Conservation (phyloP, 2,797 vertebrate genomes). For the Micropoecilia bifurca region DNA sequence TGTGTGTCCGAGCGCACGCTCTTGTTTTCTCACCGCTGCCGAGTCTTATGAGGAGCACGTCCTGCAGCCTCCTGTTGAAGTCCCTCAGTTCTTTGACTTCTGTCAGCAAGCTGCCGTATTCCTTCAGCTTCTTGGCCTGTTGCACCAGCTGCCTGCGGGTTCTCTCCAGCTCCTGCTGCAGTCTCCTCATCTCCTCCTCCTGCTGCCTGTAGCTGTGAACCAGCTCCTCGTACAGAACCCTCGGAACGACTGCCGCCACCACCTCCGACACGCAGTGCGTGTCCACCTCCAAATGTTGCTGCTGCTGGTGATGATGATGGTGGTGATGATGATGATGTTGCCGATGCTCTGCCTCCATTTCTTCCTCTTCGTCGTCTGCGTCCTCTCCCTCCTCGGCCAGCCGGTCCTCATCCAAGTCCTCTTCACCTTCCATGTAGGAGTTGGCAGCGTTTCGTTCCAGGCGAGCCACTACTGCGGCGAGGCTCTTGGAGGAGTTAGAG, state of each 20-base stretch:
- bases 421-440: constrained; percentile 87
- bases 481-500: constrained; percentile 90
- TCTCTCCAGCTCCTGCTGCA: constrained; percentile 97
- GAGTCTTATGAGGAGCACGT: constrained; percentile 95
- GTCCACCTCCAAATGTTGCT: constrained; percentile 80
- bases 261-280: constrained; percentile 84
- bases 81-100: constrained; percentile 99
- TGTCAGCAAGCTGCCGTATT: constrained; percentile 94
- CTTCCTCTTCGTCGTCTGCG: constrained; percentile 83
- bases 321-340: constrained; percentile 70
- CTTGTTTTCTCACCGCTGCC: constrained; percentile 90
- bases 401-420: constrained; percentile 84
- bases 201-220: constrained; percentile 97
- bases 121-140: constrained; percentile 98
- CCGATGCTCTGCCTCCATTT: constrained; percentile 79
- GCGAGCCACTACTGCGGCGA: constrained; percentile 96
- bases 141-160: constrained; percentile 98
- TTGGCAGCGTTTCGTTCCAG: constrained; percentile 92
- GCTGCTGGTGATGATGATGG: constrained; percentile 70
- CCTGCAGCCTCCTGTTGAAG: constrained; percentile 98
- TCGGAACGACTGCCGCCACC: constrained; percentile 86
- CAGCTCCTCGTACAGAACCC: constrained; percentile 95
- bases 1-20: constrained; percentile 34
- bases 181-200: constrained; percentile 96
- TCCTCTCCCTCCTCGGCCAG: constrained; percentile 82